Evolutionary conservation across 30 jellyfish, hydroid and myxozoan species (phyloP), one percentile per base, ranked within the genome.

Genomic region (Mastigias papua): DNA sequence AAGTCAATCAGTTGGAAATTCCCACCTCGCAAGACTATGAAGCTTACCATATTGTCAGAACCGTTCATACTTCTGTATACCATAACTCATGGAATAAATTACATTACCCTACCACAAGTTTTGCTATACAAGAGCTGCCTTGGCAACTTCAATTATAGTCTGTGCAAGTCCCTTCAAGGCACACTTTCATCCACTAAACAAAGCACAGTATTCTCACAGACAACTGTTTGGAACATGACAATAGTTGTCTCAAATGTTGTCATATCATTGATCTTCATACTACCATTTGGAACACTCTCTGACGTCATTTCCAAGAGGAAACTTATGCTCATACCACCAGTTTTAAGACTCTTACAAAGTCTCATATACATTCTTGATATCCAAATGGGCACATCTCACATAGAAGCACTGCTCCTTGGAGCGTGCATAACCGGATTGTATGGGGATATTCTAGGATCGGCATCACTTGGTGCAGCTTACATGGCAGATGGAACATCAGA

Each of bases 371-470:
- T 76, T 48, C 26, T 58, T 21, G 60, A 42, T 15, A 35, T 60
- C 32, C 28, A 27, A 48, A 25, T 48, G 48, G 22, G 27, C 22
- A 31, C 76, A 25, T 16, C 76, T 10, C 57, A 22, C 32, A 30
- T 76, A 0, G 62, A 48, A 29, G 26, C 30, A 21, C 76, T 76
- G n/a, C 34, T 58, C 6, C 23, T 54, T 50, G 88, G 76, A 13
- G 75, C 88, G 2, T 28, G 58, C 29, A 15, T 76, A 26, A 76
- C 88, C 8, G 64, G 88, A 17, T 0, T 76, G 3, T 76, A 76
- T 54, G 76, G 76, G 23, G 88, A 76, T 48, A 31, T 76, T 9
- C 76, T 48, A 30, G 88, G 88, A 19, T 57, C 75, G 20, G 61
- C 50, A 22, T 22, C 76, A 1, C 64, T 76, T 15, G 75, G 49